phyloP scores from a whole-genome alignment of 2,888 invertebrate genomes.

The Agonopterix alstromeriana region DNA sequence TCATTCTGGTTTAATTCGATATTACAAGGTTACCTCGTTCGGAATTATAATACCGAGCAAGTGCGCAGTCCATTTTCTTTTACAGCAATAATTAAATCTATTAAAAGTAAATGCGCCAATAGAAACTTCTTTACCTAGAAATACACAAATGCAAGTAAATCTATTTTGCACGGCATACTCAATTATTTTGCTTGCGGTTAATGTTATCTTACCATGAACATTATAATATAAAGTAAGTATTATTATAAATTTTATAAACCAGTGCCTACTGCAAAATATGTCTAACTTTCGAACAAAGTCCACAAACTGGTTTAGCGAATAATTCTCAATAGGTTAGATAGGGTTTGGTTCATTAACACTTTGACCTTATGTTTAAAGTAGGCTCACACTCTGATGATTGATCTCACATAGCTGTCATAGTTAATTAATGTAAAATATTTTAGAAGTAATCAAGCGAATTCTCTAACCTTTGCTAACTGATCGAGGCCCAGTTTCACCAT shows the following conservation, averaged over 20 bases:
- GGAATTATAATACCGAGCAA: no score
- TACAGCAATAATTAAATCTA: no score
- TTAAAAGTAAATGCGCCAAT: conserved; percentile 5
- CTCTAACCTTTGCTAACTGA: conserved; percentile 37
- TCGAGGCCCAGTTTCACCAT: conserved; percentile 41
- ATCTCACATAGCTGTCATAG: no score
- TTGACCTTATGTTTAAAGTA: no score
- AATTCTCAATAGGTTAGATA: no score
- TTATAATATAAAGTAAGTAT: conserved; percentile 5
- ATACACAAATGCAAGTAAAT: conserved; percentile 16
- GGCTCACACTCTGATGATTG: no score
- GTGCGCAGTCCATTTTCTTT: no score
- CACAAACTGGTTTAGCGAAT: no score
- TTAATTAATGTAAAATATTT: background rate
- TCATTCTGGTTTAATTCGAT: no score
- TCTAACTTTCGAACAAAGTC: background rate
- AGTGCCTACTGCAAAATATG: background rate
- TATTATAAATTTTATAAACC: background rate
- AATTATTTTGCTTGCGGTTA: conserved; percentile 19
- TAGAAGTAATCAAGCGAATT: background rate
- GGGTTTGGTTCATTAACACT: no score
- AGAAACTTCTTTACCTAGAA: conserved; percentile 1
- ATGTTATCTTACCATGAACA: conserved; percentile 39
- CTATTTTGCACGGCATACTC: conserved; percentile 21
- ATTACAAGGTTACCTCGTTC: no score